A percentile compares a stretch with the other conserved stretches of the same genome.
Conservation (phyloP, 2,888 invertebrate species). For the Amiota mariae region DNA sequence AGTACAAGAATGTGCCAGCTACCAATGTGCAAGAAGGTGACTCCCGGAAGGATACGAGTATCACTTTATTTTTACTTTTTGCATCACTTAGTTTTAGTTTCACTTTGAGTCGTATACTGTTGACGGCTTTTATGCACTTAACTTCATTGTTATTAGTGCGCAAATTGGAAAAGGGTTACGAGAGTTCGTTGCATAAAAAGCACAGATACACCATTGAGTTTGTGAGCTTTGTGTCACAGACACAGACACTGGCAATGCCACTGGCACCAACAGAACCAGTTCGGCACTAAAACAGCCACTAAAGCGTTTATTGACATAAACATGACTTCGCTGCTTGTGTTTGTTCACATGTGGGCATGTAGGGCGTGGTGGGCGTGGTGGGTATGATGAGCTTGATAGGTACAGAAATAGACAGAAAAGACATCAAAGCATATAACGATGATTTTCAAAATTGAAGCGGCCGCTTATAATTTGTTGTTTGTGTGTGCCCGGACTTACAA, state of each 20-base stretch:
- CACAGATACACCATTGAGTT: slow-evolving; percentile 6
- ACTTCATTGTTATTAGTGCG: slow-evolving; percentile 18
- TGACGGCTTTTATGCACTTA: neutral
- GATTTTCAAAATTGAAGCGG: slow-evolving; percentile 58
- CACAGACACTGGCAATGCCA: neutral
- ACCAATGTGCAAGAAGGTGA: slow-evolving; percentile 5
- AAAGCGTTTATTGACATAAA: slow-evolving; percentile 26
- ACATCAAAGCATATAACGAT: slow-evolving; percentile 61
- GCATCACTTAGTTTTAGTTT: slow-evolving; percentile 7
- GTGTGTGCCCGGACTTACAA: neutral
- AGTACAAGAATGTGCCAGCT: slow-evolving; percentile 28
- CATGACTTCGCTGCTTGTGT: neutral
- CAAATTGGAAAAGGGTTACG: slow-evolving; percentile 40
- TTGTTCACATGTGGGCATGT: slow-evolving; percentile 2
- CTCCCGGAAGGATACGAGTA: slow-evolving; percentile 37
- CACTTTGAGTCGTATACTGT: slow-evolving; percentile 34
- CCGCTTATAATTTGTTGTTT: neutral
- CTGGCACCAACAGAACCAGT: neutral
- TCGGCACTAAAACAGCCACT: neutral
- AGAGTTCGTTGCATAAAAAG: slow-evolving; percentile 6
- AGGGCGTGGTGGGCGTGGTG: neutral
- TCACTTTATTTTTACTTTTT: slow-evolving; percentile 22
- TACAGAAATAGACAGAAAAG: slow-evolving; percentile 20
- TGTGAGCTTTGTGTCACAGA: too few species aligned
- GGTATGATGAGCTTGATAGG: slow-evolving; percentile 6